Base-by-base conservation (phyloP, 2,888 invertebrate species). In the Dryobotodes eremita region DNA sequence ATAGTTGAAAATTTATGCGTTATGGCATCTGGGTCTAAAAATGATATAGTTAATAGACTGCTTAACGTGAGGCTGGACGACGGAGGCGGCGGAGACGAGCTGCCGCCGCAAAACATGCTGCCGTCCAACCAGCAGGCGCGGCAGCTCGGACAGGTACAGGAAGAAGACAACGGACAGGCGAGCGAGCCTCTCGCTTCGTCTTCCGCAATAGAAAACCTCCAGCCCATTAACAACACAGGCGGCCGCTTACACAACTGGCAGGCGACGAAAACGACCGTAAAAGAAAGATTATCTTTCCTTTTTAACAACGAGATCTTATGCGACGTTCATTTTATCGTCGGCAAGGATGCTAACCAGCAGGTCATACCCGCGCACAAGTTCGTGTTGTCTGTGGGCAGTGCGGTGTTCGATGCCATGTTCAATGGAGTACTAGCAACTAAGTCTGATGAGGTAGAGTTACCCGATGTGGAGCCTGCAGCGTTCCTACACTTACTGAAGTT, bases 391-490 rank as follows among this genome's bases (percentile, higher is more conserved):
- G 98, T 98, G 15, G 98, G 98, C 2, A 98, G 98, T 91, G 98
- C 98, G 0, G 98, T 99, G 3, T 99, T 99, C 92, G 98, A 98
- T 93, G 98, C 98, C 13, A 98, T 98, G 98, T 98, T 99, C 91
- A 98, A 98, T 91, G 98, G 98, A 53, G 98, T 98, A 1, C 94
- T 98, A 89, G 98, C 98, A 0, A 98, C 98, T 0, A 97, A 97
- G 79, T 97, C 97, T 71, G 97, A 98, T 78, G 98, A 98, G 89
- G 98, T 98, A 72, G 98, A 98, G 91, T 95, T 98, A 71, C 98
- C 98, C 0, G 98, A 99, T 93, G 98, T 98, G 0, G 98, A 99
- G 91, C 98, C 98, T 0, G 97, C 98, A 13, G 98, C 98, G 0
- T 98, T 99, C 92, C 94, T 98, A 65, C 98, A 98, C 82, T 97